These are phyloP conservation scores for Raphicerus campestris DNA, from an alignment of 2,113 vertebrate genomes.

Conservation along the genomic window DNA sequence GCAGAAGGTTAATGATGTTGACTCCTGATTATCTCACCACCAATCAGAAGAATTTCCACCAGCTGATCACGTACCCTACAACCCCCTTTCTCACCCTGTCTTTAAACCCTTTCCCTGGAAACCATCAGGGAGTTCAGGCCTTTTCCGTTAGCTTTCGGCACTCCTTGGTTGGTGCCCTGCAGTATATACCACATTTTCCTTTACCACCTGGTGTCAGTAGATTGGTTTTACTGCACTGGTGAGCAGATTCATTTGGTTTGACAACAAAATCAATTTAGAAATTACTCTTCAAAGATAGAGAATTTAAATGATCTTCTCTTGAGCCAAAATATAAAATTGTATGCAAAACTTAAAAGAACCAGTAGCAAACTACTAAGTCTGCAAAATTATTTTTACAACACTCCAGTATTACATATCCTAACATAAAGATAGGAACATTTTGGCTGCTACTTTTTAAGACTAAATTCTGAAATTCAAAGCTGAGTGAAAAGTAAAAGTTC, in stretches of 20 bases:
- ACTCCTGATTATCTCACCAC: neutral
- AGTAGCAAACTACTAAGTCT: neutral
- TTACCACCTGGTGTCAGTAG: neutral
- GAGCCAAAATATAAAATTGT: neutral
- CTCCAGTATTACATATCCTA: neutral
- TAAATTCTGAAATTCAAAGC: constrained; percentile 4
- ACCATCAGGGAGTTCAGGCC: neutral
- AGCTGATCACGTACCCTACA: neutral
- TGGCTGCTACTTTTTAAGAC: neutral
- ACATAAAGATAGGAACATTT: neutral
- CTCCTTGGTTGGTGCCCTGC: neutral
- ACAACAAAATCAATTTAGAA: neutral
- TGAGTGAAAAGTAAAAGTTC: constrained; percentile 9
- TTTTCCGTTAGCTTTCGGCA: neutral
- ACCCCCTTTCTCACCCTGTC: neutral
- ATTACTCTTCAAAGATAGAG: neutral
- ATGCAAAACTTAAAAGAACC: neutral
- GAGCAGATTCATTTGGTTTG: neutral
- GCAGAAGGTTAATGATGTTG: neutral
- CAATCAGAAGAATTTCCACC: neutral
- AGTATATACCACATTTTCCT: neutral
- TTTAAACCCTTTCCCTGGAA: neutral
- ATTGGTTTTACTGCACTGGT: neutral
- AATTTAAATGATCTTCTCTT: neutral
- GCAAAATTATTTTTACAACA: neutral